phyloP scores from a whole-genome alignment of 2,888 invertebrate species.

The Noctuana brunneofusca region DNA sequence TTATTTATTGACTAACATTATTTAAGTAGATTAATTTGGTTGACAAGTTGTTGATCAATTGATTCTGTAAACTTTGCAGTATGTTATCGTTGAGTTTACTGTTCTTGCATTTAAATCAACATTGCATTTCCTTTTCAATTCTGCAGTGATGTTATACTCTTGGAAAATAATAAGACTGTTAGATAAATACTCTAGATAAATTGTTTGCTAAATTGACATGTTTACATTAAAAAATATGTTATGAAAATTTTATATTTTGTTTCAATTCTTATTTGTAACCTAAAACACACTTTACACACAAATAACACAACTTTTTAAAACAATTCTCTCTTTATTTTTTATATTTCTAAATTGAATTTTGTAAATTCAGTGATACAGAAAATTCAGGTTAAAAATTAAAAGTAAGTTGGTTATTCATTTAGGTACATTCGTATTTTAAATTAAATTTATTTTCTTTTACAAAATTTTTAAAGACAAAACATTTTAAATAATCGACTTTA shows the following conservation, averaged over 20 bases:
- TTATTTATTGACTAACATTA: conserved; percentile 76
- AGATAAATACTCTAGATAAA: conserved; percentile 77
- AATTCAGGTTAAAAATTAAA: too few species aligned
- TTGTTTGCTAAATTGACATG: conserved; percentile 63
- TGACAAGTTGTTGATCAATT: conserved; percentile 49
- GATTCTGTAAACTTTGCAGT: conserved; percentile 38
- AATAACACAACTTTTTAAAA: background rate
- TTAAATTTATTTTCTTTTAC: too few species aligned
- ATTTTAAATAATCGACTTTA: too few species aligned
- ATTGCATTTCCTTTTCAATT: conserved; percentile 71
- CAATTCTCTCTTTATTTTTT: background rate
- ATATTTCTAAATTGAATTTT: too few species aligned
- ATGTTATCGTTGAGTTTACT: conserved; percentile 46
- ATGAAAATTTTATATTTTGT: conserved; percentile 45
- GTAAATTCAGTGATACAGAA: background rate
- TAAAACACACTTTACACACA: background rate
- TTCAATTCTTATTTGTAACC: conserved; percentile 39
- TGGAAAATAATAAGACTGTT: conserved; percentile 81
- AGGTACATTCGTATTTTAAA: too few species aligned
- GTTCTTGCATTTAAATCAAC: conserved; percentile 63
- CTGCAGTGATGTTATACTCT: conserved; percentile 72
- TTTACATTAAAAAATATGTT: conserved; percentile 64
- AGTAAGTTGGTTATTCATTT: too few species aligned
- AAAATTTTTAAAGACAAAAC: too few species aligned
- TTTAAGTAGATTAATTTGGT: conserved; percentile 56